Conservation (phyloP, 1,140 invertebrate species). For the Brachionus rotundiformis region DNA sequence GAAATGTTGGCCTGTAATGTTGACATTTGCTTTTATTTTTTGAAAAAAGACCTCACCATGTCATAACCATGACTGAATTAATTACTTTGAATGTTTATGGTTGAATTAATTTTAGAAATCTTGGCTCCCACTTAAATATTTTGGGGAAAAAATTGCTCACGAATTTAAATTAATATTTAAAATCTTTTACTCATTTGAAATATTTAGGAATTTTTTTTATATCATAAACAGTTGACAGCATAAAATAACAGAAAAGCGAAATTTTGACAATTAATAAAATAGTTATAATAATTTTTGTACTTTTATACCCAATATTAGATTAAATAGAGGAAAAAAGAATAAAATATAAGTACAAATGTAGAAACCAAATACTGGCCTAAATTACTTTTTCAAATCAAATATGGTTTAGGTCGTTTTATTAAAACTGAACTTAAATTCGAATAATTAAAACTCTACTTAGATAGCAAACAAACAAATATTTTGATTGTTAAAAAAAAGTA, state of each 20-base stretch:
- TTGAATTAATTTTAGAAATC: no score
- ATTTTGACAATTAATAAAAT: not conserved
- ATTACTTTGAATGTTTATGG: no score
- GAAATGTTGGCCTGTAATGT: not conserved
- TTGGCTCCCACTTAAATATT: no score
- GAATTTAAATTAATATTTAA: no score
- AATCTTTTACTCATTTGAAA: no score
- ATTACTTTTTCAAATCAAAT: constrained; percentile 18
- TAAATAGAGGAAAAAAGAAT: constrained; percentile 16
- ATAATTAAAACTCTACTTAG: constrained; percentile 7
- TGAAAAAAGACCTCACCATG: no score
- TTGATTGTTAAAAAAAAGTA: not conserved
- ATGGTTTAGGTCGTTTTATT: not conserved
- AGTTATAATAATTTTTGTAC: not conserved
- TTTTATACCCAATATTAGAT: not conserved
- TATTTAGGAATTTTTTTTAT: no score
- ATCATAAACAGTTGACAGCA: not conserved
- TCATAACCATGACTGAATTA: no score
- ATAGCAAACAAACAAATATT: constrained; percentile 20
- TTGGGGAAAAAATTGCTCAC: no score
- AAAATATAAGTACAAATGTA: not conserved
- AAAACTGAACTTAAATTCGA: not conserved
- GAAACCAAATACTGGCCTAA: constrained; percentile 21
- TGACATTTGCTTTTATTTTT: not conserved
- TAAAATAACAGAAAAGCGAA: not conserved